Conservation (phyloP, 2,797 vertebrate species). For the Clarias platycephalus region DNA sequence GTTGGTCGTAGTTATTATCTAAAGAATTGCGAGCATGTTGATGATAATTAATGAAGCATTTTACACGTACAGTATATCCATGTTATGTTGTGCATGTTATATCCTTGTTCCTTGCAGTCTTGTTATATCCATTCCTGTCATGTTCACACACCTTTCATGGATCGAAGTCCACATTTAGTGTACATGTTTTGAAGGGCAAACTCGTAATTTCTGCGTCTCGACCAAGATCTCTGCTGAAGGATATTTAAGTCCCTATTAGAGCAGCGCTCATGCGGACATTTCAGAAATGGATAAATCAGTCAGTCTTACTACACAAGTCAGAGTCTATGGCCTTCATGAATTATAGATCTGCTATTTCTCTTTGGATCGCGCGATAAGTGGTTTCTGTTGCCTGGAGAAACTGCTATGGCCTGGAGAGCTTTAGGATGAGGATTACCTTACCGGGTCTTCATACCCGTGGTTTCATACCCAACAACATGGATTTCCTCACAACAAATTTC, state of each 20-base stretch:
- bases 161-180: not conserved
- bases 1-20: conserved; percentile 31
- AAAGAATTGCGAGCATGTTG: conserved; percentile 21
- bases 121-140: conserved; percentile 16
- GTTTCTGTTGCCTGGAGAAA: conserved; percentile 28
- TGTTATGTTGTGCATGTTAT: too few relatives aligned
- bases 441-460: not conserved
- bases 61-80: too few relatives aligned
- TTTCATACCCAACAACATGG: conserved; percentile 9
- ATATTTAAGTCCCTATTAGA: conserved; percentile 6
- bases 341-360: conserved; percentile 33
- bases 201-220: not conserved
- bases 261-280: conserved; percentile 6
- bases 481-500: not conserved
- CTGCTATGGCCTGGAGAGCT: conserved; percentile 11
- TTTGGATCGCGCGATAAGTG: conserved; percentile 14
- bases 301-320: conserved; percentile 1
- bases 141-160: not conserved
- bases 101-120: not conserved
- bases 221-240: not conserved
- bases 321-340: conserved; percentile 34
- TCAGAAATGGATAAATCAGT: conserved; percentile 8
- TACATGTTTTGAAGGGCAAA: not conserved
- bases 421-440: conserved; percentile 13
- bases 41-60: conserved; percentile 24